Evolutionary conservation across 23 tunicate species (phyloP).

Genomic region (Clavelina lepadiformis): DNA sequence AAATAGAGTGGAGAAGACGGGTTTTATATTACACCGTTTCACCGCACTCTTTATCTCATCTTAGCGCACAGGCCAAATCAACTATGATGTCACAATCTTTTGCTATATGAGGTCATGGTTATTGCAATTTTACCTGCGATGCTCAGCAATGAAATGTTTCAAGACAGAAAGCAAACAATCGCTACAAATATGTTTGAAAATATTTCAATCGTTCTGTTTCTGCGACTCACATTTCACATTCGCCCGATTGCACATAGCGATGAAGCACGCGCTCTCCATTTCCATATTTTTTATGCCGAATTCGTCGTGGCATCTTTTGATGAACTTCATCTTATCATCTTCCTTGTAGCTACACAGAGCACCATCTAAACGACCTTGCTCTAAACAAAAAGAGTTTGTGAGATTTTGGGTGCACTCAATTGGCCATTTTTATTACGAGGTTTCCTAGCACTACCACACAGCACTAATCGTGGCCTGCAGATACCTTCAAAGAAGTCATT

Average conservation of each 20-base stretch:
- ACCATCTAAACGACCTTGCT: slow-evolving; percentile 87
- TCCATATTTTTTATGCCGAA: slow-evolving; percentile 71
- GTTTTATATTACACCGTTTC: too few relatives aligned
- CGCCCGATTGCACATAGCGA: slow-evolving; percentile 51
- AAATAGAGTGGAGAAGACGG: too few relatives aligned
- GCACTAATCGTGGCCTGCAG: neutral
- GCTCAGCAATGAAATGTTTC: neutral
- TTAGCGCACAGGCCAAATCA: too few relatives aligned
- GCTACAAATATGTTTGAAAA: neutral
- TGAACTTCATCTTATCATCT: slow-evolving; percentile 45
- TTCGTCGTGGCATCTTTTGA: slow-evolving; percentile 47
- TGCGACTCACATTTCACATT: slow-evolving; percentile 56
- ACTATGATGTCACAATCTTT: too few relatives aligned
- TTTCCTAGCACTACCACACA: too few relatives aligned
- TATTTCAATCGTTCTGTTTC: too few relatives aligned
- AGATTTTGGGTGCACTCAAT: too few relatives aligned
- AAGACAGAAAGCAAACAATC: neutral
- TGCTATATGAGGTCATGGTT: too few relatives aligned
- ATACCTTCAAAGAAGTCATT: slow-evolving; percentile 91
- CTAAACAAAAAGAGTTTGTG: too few relatives aligned
- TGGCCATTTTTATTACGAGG: too few relatives aligned
- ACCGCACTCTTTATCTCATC: too few relatives aligned
- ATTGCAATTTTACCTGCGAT: neutral
- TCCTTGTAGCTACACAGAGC: slow-evolving; percentile 65
- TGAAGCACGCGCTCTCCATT: slow-evolving; percentile 67